Percentiles rank a stretch among this genome's conserved stretches.
Conservation (phyloP, 92 coral and sea anemone species). For the Zoanthus sociatus region DNA sequence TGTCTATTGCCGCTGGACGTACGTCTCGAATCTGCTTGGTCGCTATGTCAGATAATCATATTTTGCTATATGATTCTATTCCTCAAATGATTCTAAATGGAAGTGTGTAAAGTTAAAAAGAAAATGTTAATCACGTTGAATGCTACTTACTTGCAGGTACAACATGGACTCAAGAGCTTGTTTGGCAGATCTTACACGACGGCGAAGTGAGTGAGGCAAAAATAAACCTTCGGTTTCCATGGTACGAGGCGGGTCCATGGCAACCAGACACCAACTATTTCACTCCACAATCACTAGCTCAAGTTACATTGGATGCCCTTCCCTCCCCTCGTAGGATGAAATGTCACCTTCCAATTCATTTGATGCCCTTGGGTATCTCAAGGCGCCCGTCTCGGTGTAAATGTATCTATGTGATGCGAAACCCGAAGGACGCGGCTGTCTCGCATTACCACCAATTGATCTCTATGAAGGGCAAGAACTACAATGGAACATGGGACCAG, state of each 20-base stretch:
- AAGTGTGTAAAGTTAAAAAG: no score
- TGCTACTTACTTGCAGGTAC: conserved; percentile 30
- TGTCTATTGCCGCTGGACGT: no score
- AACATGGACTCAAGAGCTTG: conserved; percentile 64
- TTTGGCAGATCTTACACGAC: conserved; percentile 60
- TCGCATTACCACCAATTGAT: conserved; percentile 53
- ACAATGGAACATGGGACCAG: conserved; percentile 66
- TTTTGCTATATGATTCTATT: no score
- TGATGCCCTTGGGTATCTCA: conserved; percentile 35
- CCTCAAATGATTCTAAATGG: no score
- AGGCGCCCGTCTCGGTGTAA: conserved; percentile 44
- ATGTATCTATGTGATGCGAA: conserved; percentile 64
- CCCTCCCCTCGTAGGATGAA: conserved; percentile 64
- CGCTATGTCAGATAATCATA: no score
- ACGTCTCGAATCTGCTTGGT: no score
- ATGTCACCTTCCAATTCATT: conserved; percentile 50
- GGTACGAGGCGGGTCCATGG: conserved; percentile 36
- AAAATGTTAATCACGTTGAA: no score
- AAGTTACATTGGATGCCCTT: conserved; percentile 11
- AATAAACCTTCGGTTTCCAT: conserved; percentile 11
- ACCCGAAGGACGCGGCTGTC: conserved; percentile 72
- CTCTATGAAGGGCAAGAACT: conserved; percentile 34
- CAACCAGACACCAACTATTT: neutral
- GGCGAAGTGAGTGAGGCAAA: conserved; percentile 46
- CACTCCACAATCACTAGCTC: conserved; percentile 2